Evolutionary conservation across 2,797 vertebrate species (phyloP), one percentile per base, ranked within the genome.

Genomic region (Enteromius argenteus): DNA sequence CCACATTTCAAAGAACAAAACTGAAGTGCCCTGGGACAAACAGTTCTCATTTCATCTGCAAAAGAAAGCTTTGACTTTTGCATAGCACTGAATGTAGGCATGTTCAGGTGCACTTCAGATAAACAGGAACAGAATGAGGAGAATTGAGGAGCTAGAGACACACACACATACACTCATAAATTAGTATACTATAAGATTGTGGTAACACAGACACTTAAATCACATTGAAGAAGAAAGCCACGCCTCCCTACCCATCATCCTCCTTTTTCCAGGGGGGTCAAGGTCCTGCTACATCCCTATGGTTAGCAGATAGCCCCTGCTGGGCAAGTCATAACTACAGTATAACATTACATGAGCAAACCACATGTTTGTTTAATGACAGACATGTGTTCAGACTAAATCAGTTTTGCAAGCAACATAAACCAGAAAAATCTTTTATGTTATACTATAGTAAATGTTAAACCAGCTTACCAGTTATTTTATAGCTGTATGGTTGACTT

Each of bases 51-150:
- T 74, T 82, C 32, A 39, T 35, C 32, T 66, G 53, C 71, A 82
- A 64, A 32, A n/a, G 42, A 42, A 49, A 74, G 71, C 42, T 82
- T 74, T 82, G 58, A 51, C 32, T 27, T 66, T 82, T 75, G 72
- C 42, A 82, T 51, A 21, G 71, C 58, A 75, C 56, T 75, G 44
- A 27, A 69, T 84, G 68, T 1, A 14, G 37, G 39, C 30, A 56
- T 10, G 37, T 37, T 81, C 42, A 79, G 73, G 56, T 78, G 80
- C 66, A 83, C 78, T 81, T 82, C 13, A 86, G 79, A 78, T 62
- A 64, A 81, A 86, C 75, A 86, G 75, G 69, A 77, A 79, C 75
- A 86, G 80, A 86, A 9, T 39, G 74, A 82, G 44, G 42, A 51
- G 58, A 75, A 83, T 14, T 30, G 75, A 83, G 46, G 44, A 72